Conservation (phyloP, 1,140 invertebrate genomes). For the Saccostrea cuccullata region DNA sequence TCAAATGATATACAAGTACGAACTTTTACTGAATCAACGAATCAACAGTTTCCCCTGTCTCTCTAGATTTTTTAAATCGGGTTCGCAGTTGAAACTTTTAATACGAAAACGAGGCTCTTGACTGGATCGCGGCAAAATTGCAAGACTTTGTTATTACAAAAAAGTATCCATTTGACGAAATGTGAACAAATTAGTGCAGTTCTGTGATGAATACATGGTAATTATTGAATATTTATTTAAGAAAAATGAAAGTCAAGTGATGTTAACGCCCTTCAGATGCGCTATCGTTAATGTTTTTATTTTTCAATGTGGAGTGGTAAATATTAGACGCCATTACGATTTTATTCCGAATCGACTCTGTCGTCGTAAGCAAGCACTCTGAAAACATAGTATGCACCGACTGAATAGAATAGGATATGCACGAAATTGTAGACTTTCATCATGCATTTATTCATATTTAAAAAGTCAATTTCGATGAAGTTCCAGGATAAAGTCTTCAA, state of each 20-base stretch:
- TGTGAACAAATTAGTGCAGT: not conserved
- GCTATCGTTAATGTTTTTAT: not conserved
- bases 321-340: not conserved
- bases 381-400: too few species aligned
- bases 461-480: too few species aligned
- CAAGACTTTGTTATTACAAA: not conserved
- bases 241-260: not conserved
- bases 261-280: not conserved
- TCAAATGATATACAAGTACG: too few species aligned
- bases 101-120: slow-evolving; percentile 5
- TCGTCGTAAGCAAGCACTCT: too few species aligned
- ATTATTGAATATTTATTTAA: not conserved
- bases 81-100: not conserved
- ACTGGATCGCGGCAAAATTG: slow-evolving; percentile 15
- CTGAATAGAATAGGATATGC: too few species aligned
- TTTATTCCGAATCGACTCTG: slow-evolving; percentile 16
- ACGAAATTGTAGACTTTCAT: too few species aligned
- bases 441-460: too few species aligned
- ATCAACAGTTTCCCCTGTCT: too few species aligned
- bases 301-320: not conserved
- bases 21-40: too few species aligned
- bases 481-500: too few species aligned
- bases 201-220: not conserved
- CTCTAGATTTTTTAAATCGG: not conserved
- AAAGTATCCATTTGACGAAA: not conserved